Conservation (phyloP, 2,888 invertebrate species). For the Mythimna albipuncta region DNA sequence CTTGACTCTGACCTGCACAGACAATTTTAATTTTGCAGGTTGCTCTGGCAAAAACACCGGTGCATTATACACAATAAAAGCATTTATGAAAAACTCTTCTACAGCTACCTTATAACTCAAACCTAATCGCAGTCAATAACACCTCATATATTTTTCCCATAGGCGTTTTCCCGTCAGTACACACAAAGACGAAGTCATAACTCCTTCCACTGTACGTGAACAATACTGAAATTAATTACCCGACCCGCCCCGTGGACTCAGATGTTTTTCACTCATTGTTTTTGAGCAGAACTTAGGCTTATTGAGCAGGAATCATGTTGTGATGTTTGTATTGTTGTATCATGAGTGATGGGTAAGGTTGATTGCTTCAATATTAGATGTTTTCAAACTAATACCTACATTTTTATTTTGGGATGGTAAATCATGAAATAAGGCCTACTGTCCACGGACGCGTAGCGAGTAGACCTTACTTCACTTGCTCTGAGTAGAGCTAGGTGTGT, state of each 20-base stretch:
- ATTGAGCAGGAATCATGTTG: conserved; percentile 3
- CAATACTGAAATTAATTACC: conserved; percentile 80
- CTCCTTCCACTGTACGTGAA: conserved; percentile 63
- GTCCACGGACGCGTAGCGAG: no score
- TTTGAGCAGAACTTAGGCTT: conserved; percentile 45
- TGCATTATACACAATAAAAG: no score
- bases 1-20: no score
- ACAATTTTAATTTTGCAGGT: no score
- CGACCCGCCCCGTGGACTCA: conserved; percentile 70
- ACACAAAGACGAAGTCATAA: conserved; percentile 63
- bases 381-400: no score
- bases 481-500: no score
- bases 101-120: conserved; percentile 3
- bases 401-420: no score
- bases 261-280: conserved; percentile 63
- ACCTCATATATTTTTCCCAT: conserved; percentile 60
- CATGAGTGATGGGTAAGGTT: background rate
- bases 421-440: no score
- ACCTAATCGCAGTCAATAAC: conserved; percentile 23
- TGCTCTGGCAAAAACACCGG: no score
- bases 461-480: no score
- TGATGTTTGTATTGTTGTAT: background rate
- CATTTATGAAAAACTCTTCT: no score
- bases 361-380: no score
- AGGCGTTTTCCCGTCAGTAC: conserved; percentile 60